These are phyloP conservation scores for Anolis carolinensis DNA, from an alignment of 2,113 vertebrate genomes.

Conservation along the genomic window DNA sequence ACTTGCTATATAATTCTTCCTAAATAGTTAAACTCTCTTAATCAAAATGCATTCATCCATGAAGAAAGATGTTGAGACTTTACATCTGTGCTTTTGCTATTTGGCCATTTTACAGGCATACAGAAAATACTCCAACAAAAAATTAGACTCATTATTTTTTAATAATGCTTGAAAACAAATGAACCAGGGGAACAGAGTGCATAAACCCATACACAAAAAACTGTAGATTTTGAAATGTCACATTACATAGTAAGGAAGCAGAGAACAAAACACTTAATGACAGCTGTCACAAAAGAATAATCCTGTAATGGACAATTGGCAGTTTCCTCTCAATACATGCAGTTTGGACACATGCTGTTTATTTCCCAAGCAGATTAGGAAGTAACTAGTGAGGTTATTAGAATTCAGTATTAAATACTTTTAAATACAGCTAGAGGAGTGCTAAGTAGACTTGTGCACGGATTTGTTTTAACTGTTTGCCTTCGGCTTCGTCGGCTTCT, in stretches of 20 bases:
- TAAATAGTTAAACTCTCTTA: background rate
- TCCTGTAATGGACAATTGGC: conserved; percentile 46
- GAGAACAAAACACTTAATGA: conserved; percentile 37
- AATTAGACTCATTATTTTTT: conserved; percentile 40
- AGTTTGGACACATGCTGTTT: conserved; percentile 50
- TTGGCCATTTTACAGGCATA: conserved; percentile 45
- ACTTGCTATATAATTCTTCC: conserved; percentile 26
- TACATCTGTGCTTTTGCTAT: conserved; percentile 20
- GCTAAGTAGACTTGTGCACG: conserved; percentile 43
- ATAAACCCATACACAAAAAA: conserved; percentile 22
- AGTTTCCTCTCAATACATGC: conserved; percentile 52
- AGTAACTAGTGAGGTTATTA: conserved; percentile 59
- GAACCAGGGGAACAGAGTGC: background rate
- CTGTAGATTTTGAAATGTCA: conserved; percentile 17
- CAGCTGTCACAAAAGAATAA: conserved; percentile 61
- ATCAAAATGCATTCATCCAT: conserved; percentile 43
- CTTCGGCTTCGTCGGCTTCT: no score
- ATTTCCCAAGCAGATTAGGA: conserved; percentile 67
- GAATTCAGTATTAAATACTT: conserved; percentile 64
- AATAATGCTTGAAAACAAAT: conserved; percentile 17
- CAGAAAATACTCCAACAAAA: conserved; percentile 7
- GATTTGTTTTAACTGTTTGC: no score
- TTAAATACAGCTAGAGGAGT: conserved; percentile 60
- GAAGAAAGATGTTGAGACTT: conserved; percentile 37
- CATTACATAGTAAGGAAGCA: conserved; percentile 41